Percentiles rank a stretch among this genome's conserved stretches.
These are phyloP conservation scores for Standfussiana lucernea DNA, from an alignment of 2,888 invertebrate genomes.

Conservation along the genomic window DNA sequence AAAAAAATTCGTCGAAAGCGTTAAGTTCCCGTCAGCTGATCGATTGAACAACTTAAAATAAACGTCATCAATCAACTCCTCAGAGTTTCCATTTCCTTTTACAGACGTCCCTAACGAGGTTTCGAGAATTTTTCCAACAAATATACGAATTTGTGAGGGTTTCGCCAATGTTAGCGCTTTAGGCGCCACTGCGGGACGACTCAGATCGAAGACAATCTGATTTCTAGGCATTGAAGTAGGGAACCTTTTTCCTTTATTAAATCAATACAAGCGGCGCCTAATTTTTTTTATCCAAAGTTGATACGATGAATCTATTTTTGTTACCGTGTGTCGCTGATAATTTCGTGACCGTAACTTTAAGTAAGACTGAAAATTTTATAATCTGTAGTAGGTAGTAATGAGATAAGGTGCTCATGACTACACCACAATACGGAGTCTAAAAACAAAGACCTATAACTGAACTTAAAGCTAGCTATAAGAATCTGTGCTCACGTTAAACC, in stretches of 20 bases:
- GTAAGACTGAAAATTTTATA: neutral
- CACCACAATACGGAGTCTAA: neutral
- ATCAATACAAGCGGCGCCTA: neutral
- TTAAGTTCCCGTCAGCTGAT: conserved; percentile 51
- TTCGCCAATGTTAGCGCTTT: conserved; percentile 21
- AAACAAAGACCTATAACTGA: neutral
- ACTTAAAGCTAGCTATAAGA: neutral
- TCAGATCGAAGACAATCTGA: conserved; percentile 40
- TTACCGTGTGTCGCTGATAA: neutral
- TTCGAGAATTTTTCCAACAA: conserved; percentile 50
- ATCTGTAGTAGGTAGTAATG: neutral
- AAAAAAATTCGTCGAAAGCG: conserved; percentile 40
- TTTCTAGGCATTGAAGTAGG: conserved; percentile 9
- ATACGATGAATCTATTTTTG: neutral
- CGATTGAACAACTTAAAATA: conserved; percentile 64
- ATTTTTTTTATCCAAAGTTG: neutral
- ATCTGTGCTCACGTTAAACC: neutral
- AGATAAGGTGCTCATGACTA: neutral
- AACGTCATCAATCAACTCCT: conserved; percentile 63
- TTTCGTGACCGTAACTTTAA: neutral
- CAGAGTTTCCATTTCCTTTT: conserved; percentile 62
- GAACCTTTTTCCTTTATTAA: conserved; percentile 37
- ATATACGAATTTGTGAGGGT: conserved; percentile 43
- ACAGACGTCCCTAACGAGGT: conserved; percentile 51
- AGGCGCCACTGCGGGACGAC: conserved; percentile 23